Base-by-base conservation (phyloP, 2,797 vertebrate genomes). In the Channa striata region DNA sequence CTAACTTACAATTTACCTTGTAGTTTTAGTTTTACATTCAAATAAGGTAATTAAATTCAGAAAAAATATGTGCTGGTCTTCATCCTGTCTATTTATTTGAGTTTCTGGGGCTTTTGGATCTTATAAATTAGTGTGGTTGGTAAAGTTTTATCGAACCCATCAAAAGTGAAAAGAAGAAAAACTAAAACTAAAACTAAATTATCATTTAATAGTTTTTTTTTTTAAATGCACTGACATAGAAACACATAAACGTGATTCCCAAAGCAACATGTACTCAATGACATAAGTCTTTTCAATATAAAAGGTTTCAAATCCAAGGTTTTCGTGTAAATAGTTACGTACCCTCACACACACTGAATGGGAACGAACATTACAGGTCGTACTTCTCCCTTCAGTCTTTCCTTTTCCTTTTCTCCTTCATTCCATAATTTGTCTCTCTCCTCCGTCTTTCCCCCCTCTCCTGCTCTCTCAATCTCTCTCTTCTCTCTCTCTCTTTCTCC, bases 281-380 rank as follows among this genome's bases (percentile, higher is more conserved):
- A 37, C 30, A 61, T 57, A 44, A 59, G 67, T 54, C 73, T 86
- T 72, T 85, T 56, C 87, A 90, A 90, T 74, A 90, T 77, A 76
- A 86, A 85, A 83, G 49, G 85, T 78, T 71, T 78, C 62, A 77
- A 84, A 82, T 72, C 68, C 75, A 80, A 76, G 33, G 65, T 48
- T 75, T 68, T 56, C 64, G 68, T 65, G 63, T 57, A 87, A 86
- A 87, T 64, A 74, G 7, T 48, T 9, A 47, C 50, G 4, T 30
- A 61, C 33, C 48, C 70, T 61, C 65, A 63, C 59, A 78, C 60
- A 63, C 54, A 74, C 59, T 72, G 76, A 87, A 84, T 61, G 57
- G 77, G 80, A 92, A 92, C 82, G 75, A 80, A 82, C 83, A 88
- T 77, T 82, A 88, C 83, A 83, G 91, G 86, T 90, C 85, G 90